A percentile compares a stretch with the other conserved stretches of the same genome.
These are phyloP conservation scores for Geophilus truncorum DNA, from an alignment of 2,888 invertebrate species.

Conservation along the genomic window DNA sequence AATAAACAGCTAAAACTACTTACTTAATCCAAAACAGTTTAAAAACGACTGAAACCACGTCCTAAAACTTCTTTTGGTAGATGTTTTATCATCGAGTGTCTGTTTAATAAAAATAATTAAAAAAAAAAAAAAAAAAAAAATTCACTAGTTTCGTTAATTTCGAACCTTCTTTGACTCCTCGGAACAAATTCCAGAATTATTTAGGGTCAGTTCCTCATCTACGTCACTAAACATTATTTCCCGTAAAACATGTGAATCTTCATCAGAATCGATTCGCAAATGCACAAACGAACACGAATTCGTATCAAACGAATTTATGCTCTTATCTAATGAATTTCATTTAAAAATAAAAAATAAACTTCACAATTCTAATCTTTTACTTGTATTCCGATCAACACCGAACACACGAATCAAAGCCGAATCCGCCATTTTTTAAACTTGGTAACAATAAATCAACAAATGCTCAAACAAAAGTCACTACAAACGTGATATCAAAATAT, in stretches of 20 bases:
- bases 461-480: too few species aligned
- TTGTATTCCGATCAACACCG: neutral
- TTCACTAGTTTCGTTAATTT: neutral
- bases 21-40: neutral
- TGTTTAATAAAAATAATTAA: neutral
- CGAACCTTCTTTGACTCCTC: neutral
- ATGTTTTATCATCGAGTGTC: neutral
- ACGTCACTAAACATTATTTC: neutral
- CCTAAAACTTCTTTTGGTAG: neutral
- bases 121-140: neutral
- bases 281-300: neutral
- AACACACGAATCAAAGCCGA: neutral
- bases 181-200: neutral
- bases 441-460: too few species aligned
- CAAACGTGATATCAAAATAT: too few species aligned
- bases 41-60: neutral
- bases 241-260: neutral
- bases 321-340: neutral
- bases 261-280: neutral
- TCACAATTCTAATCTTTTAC: neutral
- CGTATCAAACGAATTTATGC: neutral
- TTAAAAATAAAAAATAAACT: neutral
- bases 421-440: neutral
- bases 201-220: neutral
- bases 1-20: too few species aligned